These are phyloP conservation scores for Caenorhabditis latens DNA, from an alignment of 1,140 invertebrate species.

Conservation along the genomic window DNA sequence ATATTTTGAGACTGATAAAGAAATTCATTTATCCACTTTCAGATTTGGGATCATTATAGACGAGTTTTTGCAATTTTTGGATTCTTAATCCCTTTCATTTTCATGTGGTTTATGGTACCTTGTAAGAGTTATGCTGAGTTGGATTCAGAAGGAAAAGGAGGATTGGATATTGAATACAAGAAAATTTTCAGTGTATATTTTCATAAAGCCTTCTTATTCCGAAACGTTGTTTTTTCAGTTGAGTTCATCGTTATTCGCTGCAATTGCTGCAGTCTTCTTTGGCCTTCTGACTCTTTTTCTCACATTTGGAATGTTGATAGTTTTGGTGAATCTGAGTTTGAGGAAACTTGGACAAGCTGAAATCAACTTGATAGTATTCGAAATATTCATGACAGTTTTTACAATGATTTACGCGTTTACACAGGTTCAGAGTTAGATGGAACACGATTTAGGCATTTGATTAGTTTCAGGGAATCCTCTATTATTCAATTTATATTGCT, in stretches of 20 bases:
- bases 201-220: background rate
- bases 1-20: background rate
- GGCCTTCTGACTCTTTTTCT: constrained; percentile 24
- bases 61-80: background rate
- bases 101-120: constrained; percentile 45
- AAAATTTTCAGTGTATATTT: constrained; percentile 1
- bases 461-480: constrained; percentile 31
- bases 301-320: constrained; percentile 22
- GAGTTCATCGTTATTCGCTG: constrained; percentile 49
- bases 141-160: constrained; percentile 37
- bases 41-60: constrained; percentile 25
- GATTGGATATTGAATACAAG: constrained; percentile 26
- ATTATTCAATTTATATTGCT: constrained; percentile 37
- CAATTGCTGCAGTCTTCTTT: constrained; percentile 43
- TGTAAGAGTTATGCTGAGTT: constrained; percentile 15
- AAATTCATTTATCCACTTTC: background rate
- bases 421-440: background rate
- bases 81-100: constrained; percentile 1
- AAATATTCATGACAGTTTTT: constrained; percentile 39
- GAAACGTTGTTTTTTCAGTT: background rate
- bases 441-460: background rate
- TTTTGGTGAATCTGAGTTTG: background rate
- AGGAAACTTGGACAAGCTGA: constrained; percentile 36
- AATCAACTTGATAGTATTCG: constrained; percentile 35
- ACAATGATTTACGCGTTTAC: constrained; percentile 49